Percentiles rank a stretch among this genome's conserved stretches.
Conservation (phyloP, 1,140 invertebrate genomes). For the Drosophila gunungcola region DNA sequence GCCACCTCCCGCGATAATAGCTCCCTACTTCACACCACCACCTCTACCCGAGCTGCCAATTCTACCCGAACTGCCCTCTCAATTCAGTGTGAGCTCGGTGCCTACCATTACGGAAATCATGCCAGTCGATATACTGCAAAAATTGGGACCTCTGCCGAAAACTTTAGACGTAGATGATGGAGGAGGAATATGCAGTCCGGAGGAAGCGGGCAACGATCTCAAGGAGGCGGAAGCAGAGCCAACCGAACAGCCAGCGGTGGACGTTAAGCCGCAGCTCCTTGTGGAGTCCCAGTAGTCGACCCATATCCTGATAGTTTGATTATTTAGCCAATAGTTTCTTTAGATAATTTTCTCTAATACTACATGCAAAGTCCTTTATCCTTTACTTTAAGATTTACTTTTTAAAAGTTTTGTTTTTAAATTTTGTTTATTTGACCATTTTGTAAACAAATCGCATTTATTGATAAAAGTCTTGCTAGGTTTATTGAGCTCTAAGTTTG, state of each 20-base stretch:
- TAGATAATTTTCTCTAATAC: constrained; percentile 49
- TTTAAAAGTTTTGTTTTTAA: constrained; percentile 6
- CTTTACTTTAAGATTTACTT: constrained; percentile 19
- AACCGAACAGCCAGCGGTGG: constrained; percentile 11
- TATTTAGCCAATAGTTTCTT: constrained; percentile 25
- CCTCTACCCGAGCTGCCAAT: constrained; percentile 50
- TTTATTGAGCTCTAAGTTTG: constrained; percentile 33
- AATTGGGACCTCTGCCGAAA: constrained; percentile 66
- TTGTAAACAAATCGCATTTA: constrained; percentile 66
- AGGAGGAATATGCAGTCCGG: constrained; percentile 11
- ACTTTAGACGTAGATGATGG: constrained; percentile 62
- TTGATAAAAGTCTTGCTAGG: constrained; percentile 38
- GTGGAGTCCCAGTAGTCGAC: constrained; percentile 42
- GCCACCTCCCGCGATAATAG: constrained; percentile 12
- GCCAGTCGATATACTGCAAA: constrained; percentile 68
- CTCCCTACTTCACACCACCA: constrained; percentile 54
- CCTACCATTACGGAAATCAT: constrained; percentile 64
- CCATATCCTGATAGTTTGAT: constrained; percentile 21
- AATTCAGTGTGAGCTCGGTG: constrained; percentile 55
- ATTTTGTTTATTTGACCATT: constrained; percentile 18
- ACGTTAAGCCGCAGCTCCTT: constrained; percentile 18
- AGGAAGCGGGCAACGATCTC: constrained; percentile 38
- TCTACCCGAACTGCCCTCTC: constrained; percentile 32
- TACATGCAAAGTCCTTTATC: constrained; percentile 5
- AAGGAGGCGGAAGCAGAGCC: constrained; percentile 11